These are phyloP conservation scores for Daboia siamensis DNA, from an alignment of 2,113 vertebrate genomes.

Conservation along the genomic window DNA sequence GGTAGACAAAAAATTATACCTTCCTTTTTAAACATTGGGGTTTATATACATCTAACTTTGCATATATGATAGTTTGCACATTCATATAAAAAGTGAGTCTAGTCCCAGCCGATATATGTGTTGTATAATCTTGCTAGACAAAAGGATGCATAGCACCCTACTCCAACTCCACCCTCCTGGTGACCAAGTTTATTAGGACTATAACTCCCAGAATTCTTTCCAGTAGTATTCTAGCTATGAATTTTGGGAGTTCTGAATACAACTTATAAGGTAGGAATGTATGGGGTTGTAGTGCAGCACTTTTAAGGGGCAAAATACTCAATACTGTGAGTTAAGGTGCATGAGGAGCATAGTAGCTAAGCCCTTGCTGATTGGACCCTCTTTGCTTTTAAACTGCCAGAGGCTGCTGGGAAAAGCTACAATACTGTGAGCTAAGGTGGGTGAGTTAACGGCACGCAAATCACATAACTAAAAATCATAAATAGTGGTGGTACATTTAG, in stretches of 20 bases:
- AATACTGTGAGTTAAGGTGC: too few relatives aligned
- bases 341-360: too few relatives aligned
- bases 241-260: not conserved
- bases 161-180: too few relatives aligned
- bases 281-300: not conserved
- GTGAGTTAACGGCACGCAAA: too few relatives aligned
- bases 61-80: not conserved
- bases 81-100: not conserved
- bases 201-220: not conserved
- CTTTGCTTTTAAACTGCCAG: too few relatives aligned
- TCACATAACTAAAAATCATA: too few relatives aligned
- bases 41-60: not conserved
- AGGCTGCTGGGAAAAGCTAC: too few relatives aligned
- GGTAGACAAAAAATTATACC: not conserved
- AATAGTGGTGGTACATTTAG: too few relatives aligned
- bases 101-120: not conserved
- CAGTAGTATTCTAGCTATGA: not conserved
- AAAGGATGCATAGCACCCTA: not conserved
- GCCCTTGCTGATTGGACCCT: too few relatives aligned
- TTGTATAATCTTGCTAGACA: not conserved
- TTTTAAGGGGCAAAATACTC: not conserved
- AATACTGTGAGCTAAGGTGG: too few relatives aligned
- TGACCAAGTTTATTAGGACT: not conserved
- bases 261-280: not conserved
- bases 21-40: not conserved